Evolutionary conservation across 2,888 invertebrate genomes (phyloP).

Genomic region (Apamea anceps): DNA sequence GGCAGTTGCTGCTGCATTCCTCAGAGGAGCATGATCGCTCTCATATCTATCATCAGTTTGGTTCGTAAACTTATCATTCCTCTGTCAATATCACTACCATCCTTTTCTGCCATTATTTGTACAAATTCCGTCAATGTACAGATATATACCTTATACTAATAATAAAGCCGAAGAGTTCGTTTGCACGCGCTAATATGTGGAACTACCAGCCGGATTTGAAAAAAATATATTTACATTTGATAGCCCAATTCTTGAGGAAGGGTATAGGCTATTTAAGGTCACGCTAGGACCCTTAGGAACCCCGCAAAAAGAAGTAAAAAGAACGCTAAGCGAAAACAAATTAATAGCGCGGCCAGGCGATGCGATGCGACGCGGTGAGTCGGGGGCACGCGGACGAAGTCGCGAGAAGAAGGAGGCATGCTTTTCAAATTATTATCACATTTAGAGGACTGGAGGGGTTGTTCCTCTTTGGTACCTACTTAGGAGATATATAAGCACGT

Average conservation of each 20-base stretch:
- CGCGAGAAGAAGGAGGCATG: not conserved
- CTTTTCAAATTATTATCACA: not conserved
- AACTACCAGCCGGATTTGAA: too few relatives aligned
- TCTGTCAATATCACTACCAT: not conserved
- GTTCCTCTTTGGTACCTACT: not conserved
- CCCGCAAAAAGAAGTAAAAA: not conserved
- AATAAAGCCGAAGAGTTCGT: too few relatives aligned
- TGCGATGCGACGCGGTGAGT: too few relatives aligned
- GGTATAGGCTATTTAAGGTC: not conserved
- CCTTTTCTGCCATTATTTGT: not conserved
- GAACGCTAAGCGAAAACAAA: too few relatives aligned
- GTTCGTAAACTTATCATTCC: constrained; percentile 67
- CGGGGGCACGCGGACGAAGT: too few relatives aligned
- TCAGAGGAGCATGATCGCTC: constrained; percentile 68
- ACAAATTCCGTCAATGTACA: not conserved
- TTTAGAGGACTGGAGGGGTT: not conserved
- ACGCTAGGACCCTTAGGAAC: not conserved
- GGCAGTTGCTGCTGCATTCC: constrained; percentile 73
- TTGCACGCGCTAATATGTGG: too few relatives aligned
- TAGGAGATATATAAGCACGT: not conserved
- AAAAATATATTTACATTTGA: too few relatives aligned
- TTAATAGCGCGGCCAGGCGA: too few relatives aligned
- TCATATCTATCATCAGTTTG: constrained; percentile 79
- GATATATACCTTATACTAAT: not conserved
- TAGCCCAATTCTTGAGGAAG: too few relatives aligned